phyloP scores from a whole-genome alignment of 2,113 vertebrate genomes.

The Rana temporaria region DNA sequence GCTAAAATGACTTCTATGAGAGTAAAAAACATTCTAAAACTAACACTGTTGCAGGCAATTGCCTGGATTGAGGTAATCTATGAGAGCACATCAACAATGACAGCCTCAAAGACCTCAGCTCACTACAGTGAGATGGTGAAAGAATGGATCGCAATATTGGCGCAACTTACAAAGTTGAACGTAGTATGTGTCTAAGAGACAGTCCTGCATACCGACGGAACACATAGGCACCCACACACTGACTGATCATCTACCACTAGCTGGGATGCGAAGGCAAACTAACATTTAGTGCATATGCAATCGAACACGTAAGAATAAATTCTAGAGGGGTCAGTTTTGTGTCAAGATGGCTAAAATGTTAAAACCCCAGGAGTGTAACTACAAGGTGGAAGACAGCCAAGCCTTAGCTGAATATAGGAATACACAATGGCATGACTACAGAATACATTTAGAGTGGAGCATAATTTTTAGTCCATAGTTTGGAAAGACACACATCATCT shows the following conservation, averaged over 20 bases:
- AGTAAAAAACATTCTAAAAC: too few relatives aligned
- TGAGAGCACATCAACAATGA: background rate
- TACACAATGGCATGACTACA: too few relatives aligned
- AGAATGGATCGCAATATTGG: background rate
- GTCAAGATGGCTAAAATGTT: background rate
- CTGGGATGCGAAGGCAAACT: background rate
- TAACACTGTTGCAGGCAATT: background rate
- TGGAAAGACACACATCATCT: too few relatives aligned
- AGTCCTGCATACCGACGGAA: background rate
- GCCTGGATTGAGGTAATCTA: background rate
- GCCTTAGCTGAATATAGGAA: too few relatives aligned
- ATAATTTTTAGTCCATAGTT: too few relatives aligned
- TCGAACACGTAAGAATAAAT: background rate
- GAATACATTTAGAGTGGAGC: too few relatives aligned
- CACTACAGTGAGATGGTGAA: background rate
- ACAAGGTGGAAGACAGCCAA: too few relatives aligned
- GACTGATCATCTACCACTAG: background rate
- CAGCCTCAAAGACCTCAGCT: background rate
- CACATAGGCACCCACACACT: background rate
- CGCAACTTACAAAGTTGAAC: slow-evolving; percentile 54
- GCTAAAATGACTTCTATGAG: too few relatives aligned
- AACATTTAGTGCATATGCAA: background rate
- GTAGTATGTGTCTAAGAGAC: slow-evolving; percentile 28
- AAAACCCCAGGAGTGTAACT: too few relatives aligned
- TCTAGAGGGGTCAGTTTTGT: background rate